Conservation (phyloP, 2,888 invertebrate species). For the Oscheius myriophilus region DNA sequence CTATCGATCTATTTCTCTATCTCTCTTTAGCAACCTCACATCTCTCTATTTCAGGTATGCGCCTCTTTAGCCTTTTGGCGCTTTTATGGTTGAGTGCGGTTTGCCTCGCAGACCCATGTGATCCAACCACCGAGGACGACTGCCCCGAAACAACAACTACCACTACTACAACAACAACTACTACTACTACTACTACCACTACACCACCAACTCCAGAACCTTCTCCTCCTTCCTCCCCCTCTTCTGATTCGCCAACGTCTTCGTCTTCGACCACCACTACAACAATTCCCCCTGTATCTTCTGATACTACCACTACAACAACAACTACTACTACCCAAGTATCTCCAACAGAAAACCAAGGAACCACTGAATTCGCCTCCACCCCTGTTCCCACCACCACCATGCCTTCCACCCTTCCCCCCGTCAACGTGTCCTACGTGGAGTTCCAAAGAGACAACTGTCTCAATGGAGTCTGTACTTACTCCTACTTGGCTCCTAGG, state of each 20-base stretch:
- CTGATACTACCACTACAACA: background rate
- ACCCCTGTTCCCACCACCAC: background rate
- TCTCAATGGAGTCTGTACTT: slow-evolving; percentile 7
- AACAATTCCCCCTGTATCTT: background rate
- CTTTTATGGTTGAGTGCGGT: too few relatives aligned
- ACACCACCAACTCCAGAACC: background rate
- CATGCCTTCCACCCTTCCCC: slow-evolving; percentile 13
- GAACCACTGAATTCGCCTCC: background rate
- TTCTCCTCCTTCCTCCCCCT: background rate
- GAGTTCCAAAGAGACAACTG: slow-evolving; percentile 2
- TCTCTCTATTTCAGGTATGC: too few relatives aligned
- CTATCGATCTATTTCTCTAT: too few relatives aligned
- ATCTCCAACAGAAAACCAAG: background rate
- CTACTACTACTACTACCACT: background rate
- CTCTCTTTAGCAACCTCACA: too few relatives aligned
- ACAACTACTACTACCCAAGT: too few relatives aligned
- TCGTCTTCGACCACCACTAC: background rate
- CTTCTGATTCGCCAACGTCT: background rate
- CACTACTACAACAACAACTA: too few relatives aligned
- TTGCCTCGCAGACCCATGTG: too few relatives aligned
- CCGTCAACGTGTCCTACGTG: slow-evolving; percentile 19
- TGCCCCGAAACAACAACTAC: too few relatives aligned
- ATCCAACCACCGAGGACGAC: too few relatives aligned
- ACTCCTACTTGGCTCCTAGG: slow-evolving; percentile 15
- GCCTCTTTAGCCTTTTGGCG: too few relatives aligned